Evolutionary conservation across 2,888 invertebrate genomes (phyloP), one percentile per base, ranked within the genome.

Genomic region (Tricholauxania praeusta): DNA sequence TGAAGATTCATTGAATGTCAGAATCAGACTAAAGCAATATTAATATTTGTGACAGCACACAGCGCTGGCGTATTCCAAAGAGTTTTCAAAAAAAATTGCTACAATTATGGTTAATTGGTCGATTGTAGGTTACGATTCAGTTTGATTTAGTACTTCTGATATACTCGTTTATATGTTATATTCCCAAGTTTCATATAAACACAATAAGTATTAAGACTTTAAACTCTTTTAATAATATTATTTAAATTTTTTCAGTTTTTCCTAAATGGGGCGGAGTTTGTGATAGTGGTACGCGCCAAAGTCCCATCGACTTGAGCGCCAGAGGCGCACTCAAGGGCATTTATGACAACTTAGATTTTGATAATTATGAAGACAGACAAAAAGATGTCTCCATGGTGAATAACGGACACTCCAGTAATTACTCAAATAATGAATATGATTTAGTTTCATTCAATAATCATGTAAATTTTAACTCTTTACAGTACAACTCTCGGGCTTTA

Each of bases 281-380:
- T 80, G 86, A 84, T 28, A 85, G 80, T 0, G 95, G 95, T 1
- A 83, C 82, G 52, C 86, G 87, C 53, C 96, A 96, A 85, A 95
- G 95, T 0, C 96, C 96, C 0, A 93, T 96, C 78, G 90, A 94
- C 86, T 90, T 96, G 67, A 88, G 89, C 77, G 87, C 89, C 10
- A 87, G 89, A 10, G 87, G 89, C 3, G 89, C 92, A 0, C 79
- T 90, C 12, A 85, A 89, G 60, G 91, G 87, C 7, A 76, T 81
- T 51, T 87, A 81, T 72, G 80, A 80, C n/a, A 72, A 79, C 0
- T 76, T 87, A 8, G 73, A 80, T 14, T 86, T 85, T 47, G 75
- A 83, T 8, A 82, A 83, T 72, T 86, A 86, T 71, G 82, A 86
- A 3, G 80, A 84, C 32, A 77, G 77, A 2, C 81, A 86, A 62